Base-by-base conservation (phyloP, 2,888 invertebrate genomes). In the Euplagia quadripunctaria region DNA sequence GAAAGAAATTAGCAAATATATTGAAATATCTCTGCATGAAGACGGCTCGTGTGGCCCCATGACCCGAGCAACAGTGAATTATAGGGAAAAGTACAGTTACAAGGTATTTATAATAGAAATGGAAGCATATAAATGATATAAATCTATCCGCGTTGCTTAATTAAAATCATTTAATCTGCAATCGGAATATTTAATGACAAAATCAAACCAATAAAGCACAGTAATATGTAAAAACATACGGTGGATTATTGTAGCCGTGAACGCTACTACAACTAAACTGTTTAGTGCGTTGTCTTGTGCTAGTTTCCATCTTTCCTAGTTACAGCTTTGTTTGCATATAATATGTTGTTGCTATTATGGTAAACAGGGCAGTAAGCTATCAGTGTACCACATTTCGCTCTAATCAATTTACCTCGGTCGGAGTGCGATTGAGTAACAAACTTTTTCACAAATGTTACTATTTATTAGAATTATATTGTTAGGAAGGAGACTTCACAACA, bases 151-250 rank as follows among this genome's bases (percentile, higher is more conserved):
- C 78, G 85, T 83, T 86, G 89, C 90, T 93, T 94, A 91, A 94
- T 94, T 94, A 94, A 92, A 92, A 92, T 88, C 88, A 92, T 94
- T 94, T 93, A 91, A 94, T 92, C 91, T 91, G 91, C 91, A 91
- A 91, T 93, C 91, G 88, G 94, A 93, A 94, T 94, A 94, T 81
- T 94, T 94, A 94, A 94, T 87, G 79, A 86, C 85, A 83, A 86
- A 86, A 87, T 85, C 87, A 86, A 80, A 87, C 88, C 91, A 91
- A 93, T 94, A 94, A 92, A 91, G 89, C 91, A 93, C 93, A 85
- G 78, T 83, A 81, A 74, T 77, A 20, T 76, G 76, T 73, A 73
- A 43, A 87, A 90, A 92, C 87, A 90, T 76, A 93, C 90, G 89
- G 80, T 9, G 1, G 0, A 0, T 3, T 68, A 75, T 83, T 82